These are phyloP conservation scores for Drosophila persimilis DNA, from an alignment of 1,140 invertebrate species.

Conservation along the genomic window DNA sequence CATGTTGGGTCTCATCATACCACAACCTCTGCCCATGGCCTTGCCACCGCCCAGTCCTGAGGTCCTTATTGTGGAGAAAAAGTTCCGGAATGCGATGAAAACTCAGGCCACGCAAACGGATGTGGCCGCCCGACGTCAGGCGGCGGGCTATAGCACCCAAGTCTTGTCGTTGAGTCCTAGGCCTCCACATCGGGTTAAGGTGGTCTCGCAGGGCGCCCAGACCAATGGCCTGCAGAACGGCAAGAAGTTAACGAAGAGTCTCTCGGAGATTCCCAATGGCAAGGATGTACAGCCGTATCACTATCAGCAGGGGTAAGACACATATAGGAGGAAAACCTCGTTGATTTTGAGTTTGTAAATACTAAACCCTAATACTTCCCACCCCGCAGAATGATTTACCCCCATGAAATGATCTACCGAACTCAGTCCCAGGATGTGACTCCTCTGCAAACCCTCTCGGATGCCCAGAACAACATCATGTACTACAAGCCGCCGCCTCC, in stretches of 20 bases:
- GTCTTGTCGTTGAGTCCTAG: constrained; percentile 91
- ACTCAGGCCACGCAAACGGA: constrained; percentile 97
- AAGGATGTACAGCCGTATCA: constrained; percentile 52
- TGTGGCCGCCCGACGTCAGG: constrained; percentile 85
- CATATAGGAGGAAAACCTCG: too few species aligned
- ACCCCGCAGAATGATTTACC: constrained; percentile 62
- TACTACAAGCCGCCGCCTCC: constrained; percentile 78
- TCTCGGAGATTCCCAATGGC: constrained; percentile 88
- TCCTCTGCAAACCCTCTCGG: constrained; percentile 59
- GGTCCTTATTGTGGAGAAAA: constrained; percentile 86
- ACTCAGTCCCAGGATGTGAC: constrained; percentile 90
- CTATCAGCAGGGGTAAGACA: constrained; percentile 51
- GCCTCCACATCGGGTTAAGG: constrained; percentile 89
- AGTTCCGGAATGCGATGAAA: constrained; percentile 93
- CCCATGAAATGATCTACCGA: constrained; percentile 90
- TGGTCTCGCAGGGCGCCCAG: constrained; percentile 94
- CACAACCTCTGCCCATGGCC: constrained; percentile 55
- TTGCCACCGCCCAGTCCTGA: constrained; percentile 70
- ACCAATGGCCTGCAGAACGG: constrained; percentile 90
- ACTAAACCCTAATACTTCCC: neutral
- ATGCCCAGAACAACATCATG: constrained; percentile 76
- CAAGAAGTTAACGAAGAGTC: constrained; percentile 91
- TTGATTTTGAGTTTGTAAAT: too few species aligned
- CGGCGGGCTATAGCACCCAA: constrained; percentile 87
- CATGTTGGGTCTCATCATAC: constrained; percentile 67